Conservation (phyloP, 2,113 vertebrate species). For the Elaphurus davidianus region DNA sequence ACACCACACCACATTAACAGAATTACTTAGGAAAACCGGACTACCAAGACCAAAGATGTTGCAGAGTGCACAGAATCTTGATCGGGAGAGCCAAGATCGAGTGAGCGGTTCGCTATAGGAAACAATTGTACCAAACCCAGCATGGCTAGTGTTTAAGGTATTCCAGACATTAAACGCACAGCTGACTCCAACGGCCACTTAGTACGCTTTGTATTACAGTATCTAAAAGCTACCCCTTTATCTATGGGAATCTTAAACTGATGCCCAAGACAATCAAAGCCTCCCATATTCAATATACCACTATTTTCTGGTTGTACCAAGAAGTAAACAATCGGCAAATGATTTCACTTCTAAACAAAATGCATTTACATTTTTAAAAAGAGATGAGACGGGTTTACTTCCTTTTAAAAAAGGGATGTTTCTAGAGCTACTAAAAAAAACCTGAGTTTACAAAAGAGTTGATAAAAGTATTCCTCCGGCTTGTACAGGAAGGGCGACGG, state of each 20-base stretch:
- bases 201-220: background rate
- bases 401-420: background rate
- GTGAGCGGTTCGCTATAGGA: too few relatives aligned
- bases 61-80: fast-evolving
- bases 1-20: background rate
- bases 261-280: background rate
- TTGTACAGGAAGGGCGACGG: background rate
- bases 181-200: background rate
- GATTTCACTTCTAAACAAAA: background rate
- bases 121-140: background rate
- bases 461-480: background rate
- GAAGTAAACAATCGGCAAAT: background rate
- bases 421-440: background rate
- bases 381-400: background rate
- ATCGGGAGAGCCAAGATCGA: fast-evolving
- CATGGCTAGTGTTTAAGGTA: background rate
- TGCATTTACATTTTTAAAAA: background rate
- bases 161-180: background rate
- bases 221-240: background rate
- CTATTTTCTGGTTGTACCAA: background rate
- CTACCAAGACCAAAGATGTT: background rate
- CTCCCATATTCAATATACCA: background rate
- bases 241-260: background rate
- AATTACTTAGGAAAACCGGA: background rate
- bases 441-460: background rate